Evolutionary conservation across 2,888 invertebrate species (phyloP), one percentile per base, ranked within the genome.

Genomic region (Ferrisia virgata): DNA sequence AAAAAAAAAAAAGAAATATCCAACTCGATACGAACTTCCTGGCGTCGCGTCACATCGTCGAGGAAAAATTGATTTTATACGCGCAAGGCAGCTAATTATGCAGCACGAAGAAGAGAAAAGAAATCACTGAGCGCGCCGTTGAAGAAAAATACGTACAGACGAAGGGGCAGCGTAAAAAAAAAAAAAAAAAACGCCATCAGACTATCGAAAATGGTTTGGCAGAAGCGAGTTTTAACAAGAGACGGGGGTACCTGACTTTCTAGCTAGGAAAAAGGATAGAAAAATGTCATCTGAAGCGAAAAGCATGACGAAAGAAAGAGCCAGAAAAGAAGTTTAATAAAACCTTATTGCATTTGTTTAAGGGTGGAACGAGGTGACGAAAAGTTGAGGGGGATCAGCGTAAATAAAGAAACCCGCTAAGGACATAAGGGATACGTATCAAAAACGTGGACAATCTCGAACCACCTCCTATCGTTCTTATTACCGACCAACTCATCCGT

Each of bases 401-500:
- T 64, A 78, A 40, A 78, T 40, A 78, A 78, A 78, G 28, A 28
- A 39, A 13, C 40, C 43, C 79, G 43, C 8, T 79, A 25, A 43
- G 47, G 43, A 79, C 79, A 79, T 36, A 79, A 47, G 79, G 79
- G 79, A 79, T 79, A 79, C 18, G 47, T 47, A 47, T 36, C 36
- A 22, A 33, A 18, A 76, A 39, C 79, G 79, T 79, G 79, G 79
- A 79, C 47, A 79, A 79, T 79, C 79, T 79, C 25, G 58, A 64
- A 8, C 28, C 18, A 3, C 5, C 58, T 2, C 28, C 13, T 64
- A 33, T 58, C 36, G 25, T 58, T 5, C 8, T 36, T 36, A 36
- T 58, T 76, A 9, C 25, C 8, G n/a, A 25, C 43, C 15, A 79
- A 79, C 79, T 79, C 79, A 79, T 79, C 79, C 79, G 79, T 79